Conservation (phyloP, 2,888 invertebrate species). For the Protonemura montana region DNA sequence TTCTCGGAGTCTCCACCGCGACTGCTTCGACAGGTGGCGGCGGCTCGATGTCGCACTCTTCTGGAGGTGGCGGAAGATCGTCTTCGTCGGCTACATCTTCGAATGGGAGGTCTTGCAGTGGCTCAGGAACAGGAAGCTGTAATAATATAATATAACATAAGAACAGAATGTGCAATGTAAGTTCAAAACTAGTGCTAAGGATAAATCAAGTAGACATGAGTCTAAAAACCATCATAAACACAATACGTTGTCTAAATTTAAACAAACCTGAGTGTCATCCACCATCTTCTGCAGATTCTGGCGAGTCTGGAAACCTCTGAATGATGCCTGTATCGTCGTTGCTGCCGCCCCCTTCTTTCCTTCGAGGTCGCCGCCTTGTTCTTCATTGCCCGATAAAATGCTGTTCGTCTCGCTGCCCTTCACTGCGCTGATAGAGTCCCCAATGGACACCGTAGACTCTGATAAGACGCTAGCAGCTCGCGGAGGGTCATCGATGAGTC, state of each 20-base stretch:
- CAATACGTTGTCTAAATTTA: too few relatives aligned
- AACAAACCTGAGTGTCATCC: conserved; percentile 16
- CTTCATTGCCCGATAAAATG: conserved; percentile 25
- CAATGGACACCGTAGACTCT: conserved; percentile 28
- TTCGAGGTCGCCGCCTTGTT: not conserved
- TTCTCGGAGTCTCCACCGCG: not conserved
- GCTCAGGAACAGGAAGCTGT: conserved; percentile 36
- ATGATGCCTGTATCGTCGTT: conserved; percentile 43
- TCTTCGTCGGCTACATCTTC: conserved; percentile 33
- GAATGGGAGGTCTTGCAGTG: conserved; percentile 19
- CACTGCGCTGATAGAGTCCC: conserved; percentile 27
- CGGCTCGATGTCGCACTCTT: conserved; percentile 34
- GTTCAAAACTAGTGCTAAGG: too few relatives aligned
- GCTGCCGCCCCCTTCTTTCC: conserved; percentile 48
- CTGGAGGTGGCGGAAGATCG: conserved; percentile 34
- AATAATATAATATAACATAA: too few relatives aligned
- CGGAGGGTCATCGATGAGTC: not conserved
- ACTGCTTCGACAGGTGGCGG: conserved; percentile 27
- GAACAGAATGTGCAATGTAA: too few relatives aligned
- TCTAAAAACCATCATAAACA: too few relatives aligned
- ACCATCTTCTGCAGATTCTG: conserved; percentile 23
- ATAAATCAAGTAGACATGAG: too few relatives aligned
- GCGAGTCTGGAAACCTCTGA: conserved; percentile 42
- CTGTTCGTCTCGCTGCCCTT: conserved; percentile 37
- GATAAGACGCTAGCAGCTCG: conserved; percentile 14